Evolutionary conservation across 2,797 vertebrate genomes (phyloP), one percentile per base, ranked within the genome.

Genomic region (Phataginus tetradactyla): DNA sequence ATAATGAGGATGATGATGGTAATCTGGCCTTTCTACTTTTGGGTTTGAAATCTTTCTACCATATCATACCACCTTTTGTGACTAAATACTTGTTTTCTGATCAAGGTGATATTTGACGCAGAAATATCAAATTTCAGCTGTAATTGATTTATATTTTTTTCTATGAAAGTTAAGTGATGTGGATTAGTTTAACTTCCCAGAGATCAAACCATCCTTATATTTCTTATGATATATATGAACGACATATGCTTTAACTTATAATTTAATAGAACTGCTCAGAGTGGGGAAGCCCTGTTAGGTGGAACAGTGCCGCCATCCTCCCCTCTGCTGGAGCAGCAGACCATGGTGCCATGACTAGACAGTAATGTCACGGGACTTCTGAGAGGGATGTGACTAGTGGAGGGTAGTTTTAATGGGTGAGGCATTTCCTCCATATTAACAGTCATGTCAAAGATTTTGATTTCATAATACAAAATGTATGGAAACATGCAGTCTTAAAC

Each of bases 91-190:
- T 88, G 57, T 68, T 88, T 96, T 92, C 39, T 86, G 63, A 74
- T 49, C 51, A 83, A 86, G 7, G 18, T 83, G 37, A 39, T 51
- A 72, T 42, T 32, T 72, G 57, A 59, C 64, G 29, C 27, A 94
- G 77, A 94, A 86, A 66, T 45, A 37, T 2, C 23, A 90, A 61
- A 92, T 93, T 83, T 92, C 27, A 92, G 37, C 55, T 91, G 13
- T 11, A 88, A 77, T 57, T 79, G 23, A 90, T 45, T 83, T 87
- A 55, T 71, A 15, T 71, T 91, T 78, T 42, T 79, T 91, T 96
- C 4, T 71, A 2, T 72, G 86, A 90, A 93, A 66, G 45, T 55
- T 96, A 68, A 74, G 15, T 86, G 91, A 85, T n/a, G 7, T 68
- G 21, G 23, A 78, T 72, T 86, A 55, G n/a, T 88, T 88, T 39